Base-by-base conservation (phyloP, 2,888 invertebrate species). In the Dorcus parallelipipedus region DNA sequence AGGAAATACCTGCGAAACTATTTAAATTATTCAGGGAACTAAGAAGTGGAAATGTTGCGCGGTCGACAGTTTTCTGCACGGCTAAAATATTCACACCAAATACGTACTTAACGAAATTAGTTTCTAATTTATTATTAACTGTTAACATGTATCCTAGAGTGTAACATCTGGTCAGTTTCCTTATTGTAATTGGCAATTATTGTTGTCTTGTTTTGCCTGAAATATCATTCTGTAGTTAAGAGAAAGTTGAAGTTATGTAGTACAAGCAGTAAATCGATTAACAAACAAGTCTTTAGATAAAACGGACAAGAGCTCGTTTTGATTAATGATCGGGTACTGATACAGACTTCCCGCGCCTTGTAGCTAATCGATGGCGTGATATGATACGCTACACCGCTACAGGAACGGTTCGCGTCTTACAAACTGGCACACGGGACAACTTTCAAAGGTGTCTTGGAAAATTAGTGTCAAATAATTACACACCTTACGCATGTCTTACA, bases 401-500 rank as follows among this genome's bases (percentile, higher is more conserved):
- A 33, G 26, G 26, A 33, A 6, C 26, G 26, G 26, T 33, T 33
- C 26, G 26, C 26, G 26, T 33, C 26, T 33, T 33, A 7, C 26
- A 33, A 33, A 33, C 26, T 33, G 26, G 26, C 26, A 33, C 26
- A 33, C 26, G 26, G 26, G 26, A 33, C 26, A 33, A 33, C 26
- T 33, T 33, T 33, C 26, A 33, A 33, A 33, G 26, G 26, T 33
- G 26, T 33, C 26, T 33, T 39, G n/a, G 41, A 60, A 43, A 62
- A 59, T 59, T 47, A 58, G 58, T 56, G 56, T 57, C 57, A 53
- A 61, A 60, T 63, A 63, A 64, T 60, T 64, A 66, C 50, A 59
- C 58, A 59, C 64, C 62, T 63, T 63, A 54, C 60, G 60, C 62
- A 60, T 64, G 61, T 63, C 62, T 63, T 64, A 62, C 49, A 54